These are phyloP conservation scores for Temnothorax curvispinosus DNA, from an alignment of 1,140 invertebrate species.

Conservation along the genomic window DNA sequence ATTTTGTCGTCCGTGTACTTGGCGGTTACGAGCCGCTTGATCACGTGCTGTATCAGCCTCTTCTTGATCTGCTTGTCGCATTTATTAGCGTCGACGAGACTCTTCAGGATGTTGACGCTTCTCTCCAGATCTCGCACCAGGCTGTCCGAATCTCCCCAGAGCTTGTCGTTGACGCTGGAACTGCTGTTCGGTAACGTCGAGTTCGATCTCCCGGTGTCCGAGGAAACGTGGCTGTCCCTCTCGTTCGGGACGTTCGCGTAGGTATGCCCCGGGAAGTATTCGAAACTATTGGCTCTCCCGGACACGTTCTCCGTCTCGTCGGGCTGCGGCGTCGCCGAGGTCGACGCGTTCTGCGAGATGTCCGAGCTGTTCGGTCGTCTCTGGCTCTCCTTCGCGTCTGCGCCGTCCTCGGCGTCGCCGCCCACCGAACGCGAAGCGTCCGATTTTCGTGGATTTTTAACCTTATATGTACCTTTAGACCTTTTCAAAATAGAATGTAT, in stretches of 20 bases:
- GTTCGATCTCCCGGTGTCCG: constrained; percentile 79
- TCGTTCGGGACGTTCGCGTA: constrained; percentile 82
- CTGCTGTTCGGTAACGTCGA: constrained; percentile 84
- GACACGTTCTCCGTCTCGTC: constrained; percentile 79
- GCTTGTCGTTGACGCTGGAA: constrained; percentile 84
- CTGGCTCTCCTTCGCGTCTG: constrained; percentile 28
- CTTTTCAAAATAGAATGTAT: constrained; percentile 79
- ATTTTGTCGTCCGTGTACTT: constrained; percentile 84
- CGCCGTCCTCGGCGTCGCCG: not conserved
- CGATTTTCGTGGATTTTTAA: constrained; percentile 59
- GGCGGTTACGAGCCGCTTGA: constrained; percentile 83
- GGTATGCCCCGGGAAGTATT: constrained; percentile 85
- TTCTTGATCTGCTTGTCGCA: constrained; percentile 83
- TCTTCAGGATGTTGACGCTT: constrained; percentile 84
- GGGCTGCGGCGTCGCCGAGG: constrained; percentile 70
- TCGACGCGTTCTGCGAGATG: constrained; percentile 72
- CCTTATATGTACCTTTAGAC: constrained; percentile 78
- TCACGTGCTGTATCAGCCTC: constrained; percentile 84
- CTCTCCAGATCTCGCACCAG: constrained; percentile 83
- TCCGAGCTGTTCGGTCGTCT: constrained; percentile 67
- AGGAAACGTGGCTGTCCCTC: constrained; percentile 78
- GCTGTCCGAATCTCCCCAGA: constrained; percentile 83
- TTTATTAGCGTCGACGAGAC: constrained; percentile 83
- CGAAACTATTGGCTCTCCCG: constrained; percentile 85
- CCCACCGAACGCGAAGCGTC: not conserved